Conservation (phyloP, 2,113 vertebrate genomes). For the Notothenia rossii region DNA sequence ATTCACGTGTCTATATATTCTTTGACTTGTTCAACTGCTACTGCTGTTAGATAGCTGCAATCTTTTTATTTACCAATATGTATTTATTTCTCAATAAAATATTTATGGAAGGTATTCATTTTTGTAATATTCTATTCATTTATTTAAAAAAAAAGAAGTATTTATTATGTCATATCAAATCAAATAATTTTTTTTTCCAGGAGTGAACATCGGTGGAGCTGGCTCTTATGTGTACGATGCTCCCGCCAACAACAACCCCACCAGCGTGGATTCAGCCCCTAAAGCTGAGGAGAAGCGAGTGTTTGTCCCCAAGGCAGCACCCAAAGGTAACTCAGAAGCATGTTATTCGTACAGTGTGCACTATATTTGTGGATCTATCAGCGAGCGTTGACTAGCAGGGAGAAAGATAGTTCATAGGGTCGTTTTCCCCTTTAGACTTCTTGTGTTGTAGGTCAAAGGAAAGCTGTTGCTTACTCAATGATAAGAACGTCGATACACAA, state of each 20-base stretch:
- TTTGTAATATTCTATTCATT: not conserved
- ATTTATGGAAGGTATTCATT: not conserved
- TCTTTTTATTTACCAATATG: not conserved
- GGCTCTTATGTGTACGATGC: constrained; percentile 97
- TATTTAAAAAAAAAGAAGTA: not conserved
- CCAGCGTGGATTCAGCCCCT: constrained; percentile 79
- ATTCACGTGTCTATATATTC: not conserved
- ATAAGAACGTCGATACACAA: not conserved
- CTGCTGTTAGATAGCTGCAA: not conserved
- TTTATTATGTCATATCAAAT: not conserved
- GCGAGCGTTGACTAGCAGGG: not conserved
- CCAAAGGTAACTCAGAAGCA: constrained; percentile 86
- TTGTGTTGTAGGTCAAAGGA: constrained; percentile 5
- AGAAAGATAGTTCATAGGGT: too few species aligned
- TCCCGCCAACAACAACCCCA: constrained; percentile 81
- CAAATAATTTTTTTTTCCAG: constrained; percentile 64
- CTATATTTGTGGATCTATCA: not conserved
- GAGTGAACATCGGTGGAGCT: constrained; percentile 95
- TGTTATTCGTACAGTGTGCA: not conserved
- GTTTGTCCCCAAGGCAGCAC: constrained; percentile 83
- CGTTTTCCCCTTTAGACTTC: not conserved
- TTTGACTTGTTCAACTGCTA: not conserved
- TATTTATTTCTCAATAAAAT: not conserved
- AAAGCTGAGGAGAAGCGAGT: constrained; percentile 88
- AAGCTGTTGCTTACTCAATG: constrained; percentile 15